These are phyloP conservation scores for Spheniscus humboldti DNA, from an alignment of 2,797 vertebrate species.

Conservation along the genomic window DNA sequence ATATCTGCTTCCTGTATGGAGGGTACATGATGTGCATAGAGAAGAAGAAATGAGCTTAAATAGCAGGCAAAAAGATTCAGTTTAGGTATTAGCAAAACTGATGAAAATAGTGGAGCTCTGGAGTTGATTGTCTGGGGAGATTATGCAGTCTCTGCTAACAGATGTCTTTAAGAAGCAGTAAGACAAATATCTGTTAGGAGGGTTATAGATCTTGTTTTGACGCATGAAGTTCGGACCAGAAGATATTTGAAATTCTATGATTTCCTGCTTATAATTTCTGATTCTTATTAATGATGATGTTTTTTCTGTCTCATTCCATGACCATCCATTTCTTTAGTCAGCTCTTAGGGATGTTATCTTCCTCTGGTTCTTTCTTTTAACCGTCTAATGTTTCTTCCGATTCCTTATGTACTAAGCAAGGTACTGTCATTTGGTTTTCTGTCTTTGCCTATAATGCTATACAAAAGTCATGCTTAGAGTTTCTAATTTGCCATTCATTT, in stretches of 20 bases:
- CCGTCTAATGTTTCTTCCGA: neutral
- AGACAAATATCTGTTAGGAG: neutral
- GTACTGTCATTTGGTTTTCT: neutral
- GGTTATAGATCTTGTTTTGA: neutral
- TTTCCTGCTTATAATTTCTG: neutral
- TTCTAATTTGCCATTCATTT: neutral
- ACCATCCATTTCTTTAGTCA: neutral
- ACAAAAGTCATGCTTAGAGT: neutral
- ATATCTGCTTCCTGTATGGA: neutral
- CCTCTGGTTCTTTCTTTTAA: neutral
- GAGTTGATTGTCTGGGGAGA: neutral
- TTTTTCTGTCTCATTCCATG: neutral
- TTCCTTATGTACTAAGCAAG: neutral
- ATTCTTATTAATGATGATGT: neutral
- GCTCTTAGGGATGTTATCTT: neutral
- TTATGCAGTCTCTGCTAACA: neutral
- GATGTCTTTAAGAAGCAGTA: neutral
- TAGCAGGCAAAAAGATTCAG: neutral
- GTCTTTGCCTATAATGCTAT: neutral
- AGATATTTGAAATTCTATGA: neutral
- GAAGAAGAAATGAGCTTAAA: neutral
- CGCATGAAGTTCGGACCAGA: neutral
- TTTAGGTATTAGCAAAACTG: neutral
- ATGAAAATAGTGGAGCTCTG: neutral
- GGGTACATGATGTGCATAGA: neutral